Evolutionary conservation across 2,113 vertebrate species (phyloP).

Genomic region (Nibea coibor): DNA sequence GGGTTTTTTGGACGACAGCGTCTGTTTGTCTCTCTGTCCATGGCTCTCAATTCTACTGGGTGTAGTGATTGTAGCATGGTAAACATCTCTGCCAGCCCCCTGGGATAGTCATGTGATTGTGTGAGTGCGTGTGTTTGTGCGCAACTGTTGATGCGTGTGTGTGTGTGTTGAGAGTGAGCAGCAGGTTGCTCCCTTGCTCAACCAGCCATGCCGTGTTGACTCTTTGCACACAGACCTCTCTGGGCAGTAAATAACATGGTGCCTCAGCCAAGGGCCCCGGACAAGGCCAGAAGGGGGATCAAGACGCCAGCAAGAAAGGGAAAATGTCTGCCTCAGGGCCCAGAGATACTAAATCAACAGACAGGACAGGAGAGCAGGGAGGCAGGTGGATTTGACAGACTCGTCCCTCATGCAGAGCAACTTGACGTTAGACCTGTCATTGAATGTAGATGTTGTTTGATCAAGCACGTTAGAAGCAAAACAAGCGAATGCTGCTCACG

Average conservation of each 20-base stretch:
- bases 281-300: constrained; percentile 46
- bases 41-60: constrained; percentile 34
- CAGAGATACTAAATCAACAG: constrained; percentile 55
- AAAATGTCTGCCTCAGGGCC: constrained; percentile 60
- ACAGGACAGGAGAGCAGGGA: constrained; percentile 32
- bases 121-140: constrained; percentile 12
- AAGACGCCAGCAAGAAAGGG: constrained; percentile 54
- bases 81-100: constrained; percentile 66
- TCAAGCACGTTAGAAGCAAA: constrained; percentile 51
- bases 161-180: constrained; percentile 23
- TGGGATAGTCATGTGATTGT: constrained; percentile 68
- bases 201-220: constrained; percentile 64
- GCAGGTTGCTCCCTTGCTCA: constrained; percentile 68
- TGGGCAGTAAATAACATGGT: constrained; percentile 74
- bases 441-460: constrained; percentile 60
- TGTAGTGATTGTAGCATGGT: constrained; percentile 46
- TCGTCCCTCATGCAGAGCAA: constrained; percentile 42
- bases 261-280: constrained; percentile 52
- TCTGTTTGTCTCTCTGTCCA: constrained; percentile 40
- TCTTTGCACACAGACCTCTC: constrained; percentile 64
- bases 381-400: constrained; percentile 70
- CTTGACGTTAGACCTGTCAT: constrained; percentile 48
- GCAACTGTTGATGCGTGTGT: background rate
- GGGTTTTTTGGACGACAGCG: constrained; percentile 18
- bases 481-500: constrained; percentile 29